A percentile compares a stretch with the other conserved stretches of the same genome.
Conservation (phyloP, 2,113 vertebrate genomes). For the Sebastes fasciatus region DNA sequence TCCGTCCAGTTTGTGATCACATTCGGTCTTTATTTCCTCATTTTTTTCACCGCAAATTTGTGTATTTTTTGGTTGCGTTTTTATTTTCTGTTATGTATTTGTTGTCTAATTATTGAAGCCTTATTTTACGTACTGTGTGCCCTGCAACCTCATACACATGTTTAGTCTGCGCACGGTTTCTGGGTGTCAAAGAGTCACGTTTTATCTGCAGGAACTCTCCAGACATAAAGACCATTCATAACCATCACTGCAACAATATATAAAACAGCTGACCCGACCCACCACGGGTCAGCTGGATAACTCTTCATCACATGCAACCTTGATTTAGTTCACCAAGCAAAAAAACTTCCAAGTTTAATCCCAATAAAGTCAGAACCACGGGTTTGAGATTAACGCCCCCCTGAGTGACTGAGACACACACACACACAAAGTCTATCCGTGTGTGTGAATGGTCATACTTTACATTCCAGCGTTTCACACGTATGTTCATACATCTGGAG, state of each 20-base stretch:
- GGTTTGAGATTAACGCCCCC: constrained; percentile 64
- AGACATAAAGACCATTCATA: background rate
- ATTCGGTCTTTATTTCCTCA: background rate
- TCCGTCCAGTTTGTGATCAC: background rate
- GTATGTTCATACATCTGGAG: constrained; percentile 13
- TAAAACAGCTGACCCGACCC: background rate
- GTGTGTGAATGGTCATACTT: constrained; percentile 18
- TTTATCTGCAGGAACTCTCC: background rate
- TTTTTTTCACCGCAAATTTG: no score
- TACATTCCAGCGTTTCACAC: constrained; percentile 10
- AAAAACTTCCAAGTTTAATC: constrained; percentile 60
- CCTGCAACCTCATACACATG: background rate
- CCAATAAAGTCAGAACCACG: constrained; percentile 55
- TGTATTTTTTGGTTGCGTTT: background rate
- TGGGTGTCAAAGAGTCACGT: no score
- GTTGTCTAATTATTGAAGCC: background rate
- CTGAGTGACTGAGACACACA: constrained; percentile 13
- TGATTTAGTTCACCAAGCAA: constrained; percentile 25
- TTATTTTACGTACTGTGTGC: background rate
- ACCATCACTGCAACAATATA: background rate
- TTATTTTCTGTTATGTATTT: background rate
- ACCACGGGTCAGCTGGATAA: no score
- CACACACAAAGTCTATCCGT: background rate
- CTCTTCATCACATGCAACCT: constrained; percentile 28
- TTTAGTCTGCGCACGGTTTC: no score